Evolutionary conservation across 23 tunicate genomes (phyloP), one percentile per base, ranked within the genome.

Genomic region (Diplosoma virens): DNA sequence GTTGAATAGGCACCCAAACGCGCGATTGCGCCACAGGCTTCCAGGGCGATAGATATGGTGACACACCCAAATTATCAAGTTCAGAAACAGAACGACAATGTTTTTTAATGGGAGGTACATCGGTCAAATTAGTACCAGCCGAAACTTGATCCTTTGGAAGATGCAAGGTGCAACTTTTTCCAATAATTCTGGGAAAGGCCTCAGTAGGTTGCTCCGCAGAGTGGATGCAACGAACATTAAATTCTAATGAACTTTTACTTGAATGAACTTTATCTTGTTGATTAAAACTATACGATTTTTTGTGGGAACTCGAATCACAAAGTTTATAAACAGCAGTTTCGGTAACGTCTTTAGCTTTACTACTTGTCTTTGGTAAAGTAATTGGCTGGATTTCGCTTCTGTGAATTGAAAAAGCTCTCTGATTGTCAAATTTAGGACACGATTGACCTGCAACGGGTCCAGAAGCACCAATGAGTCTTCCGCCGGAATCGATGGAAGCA

Each of bases 61-160:
- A 66, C 5, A 32, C 33, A 1, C 60, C 60, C 58, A 79, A 3
- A 27, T 72, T 84, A 3, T 86, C 92, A 25, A 83, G 82, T 47
- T 79, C 92, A 17, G 92, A 86, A 29, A 86, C 92, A 7, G 92
- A 86, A 1, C 92, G 67, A 37, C 92, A 86, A 71, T 86, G 92
- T 25, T 72, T 75, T 45, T 86, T 86, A 29, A 20, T 79, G 18
- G 92, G 78, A 1, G 92, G 92, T 20, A 67, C 55, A 30, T 76
- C 92, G 25, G 76, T 31, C 29, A 56, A 56, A 23, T 18, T 61
- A 1, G 61, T 1, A 0, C 46, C 41, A 25, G 20, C 26, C 3
- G 61, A 30, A 58, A 25, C 33, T 1, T 34, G 41, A 47, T 86
- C 82, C 16, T 46, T 71, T 22, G 80, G 78, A 7, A 83, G 81